Evolutionary conservation across 1,140 invertebrate genomes (phyloP).

Genomic region (Sinella curviseta): DNA sequence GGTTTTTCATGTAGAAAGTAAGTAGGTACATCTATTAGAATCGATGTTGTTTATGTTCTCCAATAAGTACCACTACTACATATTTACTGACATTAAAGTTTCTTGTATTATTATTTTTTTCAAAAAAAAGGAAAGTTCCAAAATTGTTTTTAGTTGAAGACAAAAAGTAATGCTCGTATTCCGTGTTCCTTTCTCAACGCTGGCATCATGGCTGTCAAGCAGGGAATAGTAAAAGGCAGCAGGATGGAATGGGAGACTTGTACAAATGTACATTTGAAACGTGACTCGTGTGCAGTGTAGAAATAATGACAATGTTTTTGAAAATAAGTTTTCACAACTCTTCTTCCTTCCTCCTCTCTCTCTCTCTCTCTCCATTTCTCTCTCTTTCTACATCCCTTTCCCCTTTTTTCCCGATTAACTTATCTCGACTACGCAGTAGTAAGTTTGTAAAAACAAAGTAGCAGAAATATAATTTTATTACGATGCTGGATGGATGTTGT

Average conservation of each 20-base stretch:
- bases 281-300: slow-evolving; percentile 8
- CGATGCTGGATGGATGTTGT: neutral
- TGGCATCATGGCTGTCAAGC: no score
- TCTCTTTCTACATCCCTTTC: no score
- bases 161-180: no score
- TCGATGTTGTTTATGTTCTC: neutral
- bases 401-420: no score
- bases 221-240: no score
- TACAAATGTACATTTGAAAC: slow-evolving; percentile 7
- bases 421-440: neutral
- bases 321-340: neutral
- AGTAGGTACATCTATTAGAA: neutral
- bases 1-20: no score
- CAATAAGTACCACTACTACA: no score
- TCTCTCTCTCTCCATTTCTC: neutral
- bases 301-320: neutral
- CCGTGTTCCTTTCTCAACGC: no score
- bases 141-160: slow-evolving; percentile 19
- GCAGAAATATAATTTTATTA: neutral
- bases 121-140: neutral
- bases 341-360: neutral
- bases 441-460: neutral
- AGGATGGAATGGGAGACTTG: neutral
- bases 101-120: neutral
- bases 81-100: no score